Base-by-base conservation (phyloP, 2,113 vertebrate genomes). In the Otus sunia region DNA sequence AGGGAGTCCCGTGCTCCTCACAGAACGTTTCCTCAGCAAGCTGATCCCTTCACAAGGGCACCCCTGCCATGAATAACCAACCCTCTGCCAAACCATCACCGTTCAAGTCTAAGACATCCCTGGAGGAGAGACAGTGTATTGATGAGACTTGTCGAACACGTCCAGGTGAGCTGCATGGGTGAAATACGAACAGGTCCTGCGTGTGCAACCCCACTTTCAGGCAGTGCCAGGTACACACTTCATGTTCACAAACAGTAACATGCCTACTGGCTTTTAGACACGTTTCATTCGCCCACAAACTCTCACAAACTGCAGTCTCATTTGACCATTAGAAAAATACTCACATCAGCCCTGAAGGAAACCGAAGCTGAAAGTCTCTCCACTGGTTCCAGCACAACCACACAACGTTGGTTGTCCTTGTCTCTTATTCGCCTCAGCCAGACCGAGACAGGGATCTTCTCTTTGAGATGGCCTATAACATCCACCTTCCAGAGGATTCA, bases 341-440 rank as follows among this genome's bases (percentile, higher is more conserved):
- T 98, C 93, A 99, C 99, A 1, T 99, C 97, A 66, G 78, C 96
- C 7, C 89, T 98, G 97, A 99, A 99, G 36, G 98, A 97, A 30
- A 99, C 97, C 63, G 92, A 97, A 53, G 98, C 98, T 3, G 99
- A 98, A 71, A 99, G 74, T 68, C 98, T 98, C 97, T 99, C 98
- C 78, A 99, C 99, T 8, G 98, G 98, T 93, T 99, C 99, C 94
- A 99, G 96, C 91, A 99, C 94, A 14, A 99, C 96, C 91, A 99
- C 96, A 14, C 97, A 98, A 60, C 95, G 82, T 30, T 67, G 90
- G 13, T 90, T 94, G n/a, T 60, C 86, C 58, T 98, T 96, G 79
- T 94, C 98, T 74, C 92, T 97, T 62, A 97, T 52, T 77, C 76
- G 97, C 92, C 97, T 97, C 89, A 98, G 96, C 98, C 98, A 99